Evolutionary conservation across 2,888 invertebrate species (phyloP).

Genomic region (Meandrusa payeni): DNA sequence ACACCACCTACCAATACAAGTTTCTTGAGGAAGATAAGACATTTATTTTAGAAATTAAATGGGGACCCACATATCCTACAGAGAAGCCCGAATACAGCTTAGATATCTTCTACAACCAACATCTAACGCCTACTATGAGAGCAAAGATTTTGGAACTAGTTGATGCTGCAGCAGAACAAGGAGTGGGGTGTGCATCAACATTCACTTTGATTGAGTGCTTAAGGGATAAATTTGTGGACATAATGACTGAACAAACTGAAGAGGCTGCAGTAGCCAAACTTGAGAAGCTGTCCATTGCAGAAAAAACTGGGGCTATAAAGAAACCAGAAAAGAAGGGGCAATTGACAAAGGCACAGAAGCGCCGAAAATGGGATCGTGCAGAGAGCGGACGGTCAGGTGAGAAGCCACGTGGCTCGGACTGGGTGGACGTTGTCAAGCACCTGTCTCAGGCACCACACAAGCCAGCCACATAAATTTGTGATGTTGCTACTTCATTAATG

Average conservation of each 20-base stretch:
- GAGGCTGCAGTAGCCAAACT: slow-evolving; percentile 66
- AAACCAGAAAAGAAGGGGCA: slow-evolving; percentile 89
- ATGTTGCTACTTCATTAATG: too few species aligned
- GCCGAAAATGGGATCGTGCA: slow-evolving; percentile 91
- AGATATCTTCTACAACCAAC: slow-evolving; percentile 96
- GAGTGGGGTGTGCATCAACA: slow-evolving; percentile 95
- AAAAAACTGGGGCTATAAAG: slow-evolving; percentile 66
- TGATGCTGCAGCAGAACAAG: slow-evolving; percentile 87
- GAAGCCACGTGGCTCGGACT: slow-evolving; percentile 93
- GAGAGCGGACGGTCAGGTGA: slow-evolving; percentile 89
- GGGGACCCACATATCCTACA: slow-evolving; percentile 93
- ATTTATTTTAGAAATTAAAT: slow-evolving; percentile 92
- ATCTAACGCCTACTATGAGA: slow-evolving; percentile 86
- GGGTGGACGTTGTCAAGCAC: slow-evolving; percentile 98
- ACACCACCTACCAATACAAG: slow-evolving; percentile 94
- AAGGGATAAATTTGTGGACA: slow-evolving; percentile 88
- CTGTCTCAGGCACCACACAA: slow-evolving; percentile 85
- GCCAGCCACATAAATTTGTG: slow-evolving; percentile 58
- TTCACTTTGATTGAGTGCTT: slow-evolving; percentile 95
- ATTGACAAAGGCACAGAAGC: slow-evolving; percentile 94
- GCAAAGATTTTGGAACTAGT: slow-evolving; percentile 83
- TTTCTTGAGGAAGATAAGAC: slow-evolving; percentile 92
- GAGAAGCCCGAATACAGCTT: slow-evolving; percentile 90
- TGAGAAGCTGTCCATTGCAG: slow-evolving; percentile 78
- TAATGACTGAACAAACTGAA: slow-evolving; percentile 87